Base-by-base conservation (phyloP, 2,797 vertebrate species). In the Diceros bicornis region DNA sequence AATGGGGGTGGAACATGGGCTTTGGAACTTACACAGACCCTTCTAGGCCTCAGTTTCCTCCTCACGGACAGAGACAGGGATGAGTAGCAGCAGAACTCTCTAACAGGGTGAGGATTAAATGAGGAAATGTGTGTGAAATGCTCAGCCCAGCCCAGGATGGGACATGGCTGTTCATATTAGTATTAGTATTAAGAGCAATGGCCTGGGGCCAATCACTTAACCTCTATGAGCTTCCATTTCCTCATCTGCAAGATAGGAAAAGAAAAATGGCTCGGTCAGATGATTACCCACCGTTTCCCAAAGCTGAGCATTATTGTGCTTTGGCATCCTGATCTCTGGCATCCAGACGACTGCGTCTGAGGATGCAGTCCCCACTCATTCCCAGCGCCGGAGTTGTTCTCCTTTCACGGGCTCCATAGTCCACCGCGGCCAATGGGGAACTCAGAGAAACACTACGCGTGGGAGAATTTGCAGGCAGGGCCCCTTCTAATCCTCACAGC, bases 151-250 rank as follows among this genome's bases (percentile, higher is more conserved):
- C 37, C 32, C 2, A 20, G 81, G 59, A 6, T 0, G 27, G 64
- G 71, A 44, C 83, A 1, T 44, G 86, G 23, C 83, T 37, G 62
- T 37, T 89, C 64, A 61, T 59, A 61, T 34, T 55, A 93, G n/a
- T 25, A 27, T 41, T 18, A 13, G 50, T 32, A 50, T 52, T 68
- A 78, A 71, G 61, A 74, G 18, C 8, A 7, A 37, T 84, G 89
- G 91, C 91, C 75, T 10, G 32, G 57, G 14, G 77, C 94, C 95
- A 89, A 34, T 79, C 62, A 59, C 82, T 78, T 82, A 74, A 95
- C 77, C 88, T 94, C 90, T 66, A 50, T 78, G 61, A 95, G 64
- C 52, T 69, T 93, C 88, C 52, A 62, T 89, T 96, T 97, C 96
- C 94, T 96, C 81, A 57, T 75, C 59, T 89, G 74, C 52, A 62